These are phyloP conservation scores for Pangasius mekongensis DNA, from an alignment of 2,797 vertebrate species.

Conservation along the genomic window DNA sequence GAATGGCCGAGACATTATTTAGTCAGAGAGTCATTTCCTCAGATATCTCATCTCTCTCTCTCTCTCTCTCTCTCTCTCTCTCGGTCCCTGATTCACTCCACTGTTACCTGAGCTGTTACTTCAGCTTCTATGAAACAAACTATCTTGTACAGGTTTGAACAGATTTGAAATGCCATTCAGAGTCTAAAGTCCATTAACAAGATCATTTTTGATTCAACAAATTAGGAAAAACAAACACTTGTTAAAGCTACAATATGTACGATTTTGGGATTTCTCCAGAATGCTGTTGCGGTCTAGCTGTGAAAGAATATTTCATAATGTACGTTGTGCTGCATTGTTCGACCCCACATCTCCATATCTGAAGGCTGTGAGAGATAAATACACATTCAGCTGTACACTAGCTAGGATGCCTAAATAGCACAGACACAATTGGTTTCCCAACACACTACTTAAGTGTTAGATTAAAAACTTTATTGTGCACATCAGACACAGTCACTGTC, in stretches of 20 bases:
- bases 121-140: conserved; percentile 26
- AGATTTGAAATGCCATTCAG: conserved; percentile 15
- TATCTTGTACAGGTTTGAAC: conserved; percentile 18
- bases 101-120: too few relatives aligned
- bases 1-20: conserved; percentile 35
- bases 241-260: neutral
- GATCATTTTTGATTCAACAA: neutral
- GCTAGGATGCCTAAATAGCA: neutral
- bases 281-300: too few relatives aligned
- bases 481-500: neutral
- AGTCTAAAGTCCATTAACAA: neutral
- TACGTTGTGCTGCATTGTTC: neutral
- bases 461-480: neutral
- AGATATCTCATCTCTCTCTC: neutral
- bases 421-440: neutral
- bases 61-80: too few relatives aligned
- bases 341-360: neutral
- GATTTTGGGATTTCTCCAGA: neutral
- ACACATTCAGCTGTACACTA: neutral
- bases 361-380: neutral
- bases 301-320: neutral
- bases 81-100: too few relatives aligned
- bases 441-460: neutral
- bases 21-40: conserved; percentile 18
- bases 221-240: neutral